phyloP scores from a whole-genome alignment of 2,113 vertebrate species.

The Baryphthengus martii region DNA sequence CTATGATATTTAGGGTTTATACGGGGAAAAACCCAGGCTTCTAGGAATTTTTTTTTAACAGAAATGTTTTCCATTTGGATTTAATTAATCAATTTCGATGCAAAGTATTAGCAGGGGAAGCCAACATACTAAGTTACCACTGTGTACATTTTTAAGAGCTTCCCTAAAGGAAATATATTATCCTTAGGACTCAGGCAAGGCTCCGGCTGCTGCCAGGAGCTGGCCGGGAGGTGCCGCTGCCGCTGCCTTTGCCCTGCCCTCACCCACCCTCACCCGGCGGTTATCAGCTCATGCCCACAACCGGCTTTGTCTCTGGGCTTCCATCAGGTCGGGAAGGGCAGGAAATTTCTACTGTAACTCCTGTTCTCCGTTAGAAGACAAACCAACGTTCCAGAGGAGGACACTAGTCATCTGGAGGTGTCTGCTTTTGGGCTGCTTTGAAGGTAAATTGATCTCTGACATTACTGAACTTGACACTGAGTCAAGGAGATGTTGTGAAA shows the following conservation, averaged over 20 bases:
- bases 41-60: background rate
- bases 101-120: background rate
- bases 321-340: background rate
- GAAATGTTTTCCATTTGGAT: background rate
- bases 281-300: accelerated
- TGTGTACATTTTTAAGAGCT: background rate
- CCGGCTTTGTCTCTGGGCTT: background rate
- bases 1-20: background rate
- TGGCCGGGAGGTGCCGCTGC: background rate
- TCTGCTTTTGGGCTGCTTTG: background rate
- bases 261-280: accelerated
- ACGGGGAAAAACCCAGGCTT: background rate
- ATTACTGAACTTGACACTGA: background rate
- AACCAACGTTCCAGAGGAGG: background rate
- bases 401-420: accelerated
- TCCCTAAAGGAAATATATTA: accelerated
- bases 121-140: background rate
- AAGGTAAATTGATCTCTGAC: background rate
- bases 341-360: background rate
- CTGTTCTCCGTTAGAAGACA: background rate
- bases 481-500: background rate
- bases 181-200: background rate
- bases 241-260: background rate
- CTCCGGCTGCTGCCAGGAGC: background rate
- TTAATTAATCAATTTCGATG: background rate